Base-by-base conservation (phyloP, 2,113 vertebrate species). In the Paratilapia polleni region DNA sequence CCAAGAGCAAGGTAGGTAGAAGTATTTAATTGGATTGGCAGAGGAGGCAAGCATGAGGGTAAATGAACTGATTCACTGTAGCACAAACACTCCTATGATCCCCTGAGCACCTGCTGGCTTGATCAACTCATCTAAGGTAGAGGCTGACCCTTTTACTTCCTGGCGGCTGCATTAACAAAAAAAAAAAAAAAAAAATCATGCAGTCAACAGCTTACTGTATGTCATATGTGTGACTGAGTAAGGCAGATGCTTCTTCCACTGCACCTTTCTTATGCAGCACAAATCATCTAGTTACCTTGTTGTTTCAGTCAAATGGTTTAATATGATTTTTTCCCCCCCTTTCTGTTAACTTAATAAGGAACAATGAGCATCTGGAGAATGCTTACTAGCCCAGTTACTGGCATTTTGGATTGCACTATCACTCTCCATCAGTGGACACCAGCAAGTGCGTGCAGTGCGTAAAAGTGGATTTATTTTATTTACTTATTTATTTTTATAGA, bases 61-160 rank as follows among this genome's bases (percentile, higher is more conserved):
- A 54, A 83, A 63, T 66, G 38, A 76, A 54, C 68, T 79, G 58
- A 84, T 77, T 87, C 78, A 63, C 75, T 41, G 61, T 6, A 63
- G 34, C 63, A 66, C 43, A 78, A 88, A 77, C 82, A 77, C 63
- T 82, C 57, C 52, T 14, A 47, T n/a, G 38, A 76, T 49, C 26
- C 26, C 31, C 4, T 11, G 31, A 49, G 56, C n/a, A 4, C 66
- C 78, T 7, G 63, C 31, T 76, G 60, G 74, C 57, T 31, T 8
- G 1, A 85, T 17, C 14, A 80, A 77, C 63, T 76, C 13, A 87
- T 86, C 87, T 58, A 59, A 87, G 84, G 73, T 77, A 81, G 47
- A 62, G 77, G 47, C 49, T 77, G 15, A 52, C 26, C 58, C 47
- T 61, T 79, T 54, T 54, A 77, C 54, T 75, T 73, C 59, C 36